Evolutionary conservation across 2,113 vertebrate species (phyloP).

Genomic region (Symphodus melops): DNA sequence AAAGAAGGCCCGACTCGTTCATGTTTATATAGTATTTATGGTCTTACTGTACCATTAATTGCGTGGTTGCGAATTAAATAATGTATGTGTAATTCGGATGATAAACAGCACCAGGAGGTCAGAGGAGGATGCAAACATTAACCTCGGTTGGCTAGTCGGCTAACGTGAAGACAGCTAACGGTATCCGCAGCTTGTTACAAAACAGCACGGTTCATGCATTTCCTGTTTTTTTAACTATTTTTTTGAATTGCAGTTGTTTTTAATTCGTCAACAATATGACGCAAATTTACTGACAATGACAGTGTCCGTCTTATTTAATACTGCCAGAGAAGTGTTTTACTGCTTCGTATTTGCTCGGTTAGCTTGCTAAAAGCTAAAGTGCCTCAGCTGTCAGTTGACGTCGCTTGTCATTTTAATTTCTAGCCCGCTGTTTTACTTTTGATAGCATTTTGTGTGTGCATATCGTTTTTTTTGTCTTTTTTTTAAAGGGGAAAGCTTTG

Average conservation of each 20-base stretch:
- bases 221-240: background rate
- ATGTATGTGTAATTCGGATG: background rate
- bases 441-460: background rate
- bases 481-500: background rate
- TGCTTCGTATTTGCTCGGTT: constrained; percentile 29
- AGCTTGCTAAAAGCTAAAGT: constrained; percentile 47
- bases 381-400: constrained; percentile 56
- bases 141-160: constrained; percentile 34
- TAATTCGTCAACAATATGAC: background rate
- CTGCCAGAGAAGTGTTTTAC: background rate
- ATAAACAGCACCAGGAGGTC: background rate
- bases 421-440: background rate
- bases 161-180: constrained; percentile 53
- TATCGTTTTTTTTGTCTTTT: background rate
- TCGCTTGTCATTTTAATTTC: background rate
- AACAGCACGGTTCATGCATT: background rate
- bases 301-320: background rate
- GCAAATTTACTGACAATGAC: background rate
- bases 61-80: background rate
- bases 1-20: background rate
- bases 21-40: fast-evolving
- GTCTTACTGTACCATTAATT: background rate
- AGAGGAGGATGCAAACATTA: constrained; percentile 3
- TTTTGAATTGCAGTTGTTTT: background rate
- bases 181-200: background rate